Evolutionary conservation across 2,113 vertebrate genomes (phyloP).

Genomic region (Psophia crepitans): DNA sequence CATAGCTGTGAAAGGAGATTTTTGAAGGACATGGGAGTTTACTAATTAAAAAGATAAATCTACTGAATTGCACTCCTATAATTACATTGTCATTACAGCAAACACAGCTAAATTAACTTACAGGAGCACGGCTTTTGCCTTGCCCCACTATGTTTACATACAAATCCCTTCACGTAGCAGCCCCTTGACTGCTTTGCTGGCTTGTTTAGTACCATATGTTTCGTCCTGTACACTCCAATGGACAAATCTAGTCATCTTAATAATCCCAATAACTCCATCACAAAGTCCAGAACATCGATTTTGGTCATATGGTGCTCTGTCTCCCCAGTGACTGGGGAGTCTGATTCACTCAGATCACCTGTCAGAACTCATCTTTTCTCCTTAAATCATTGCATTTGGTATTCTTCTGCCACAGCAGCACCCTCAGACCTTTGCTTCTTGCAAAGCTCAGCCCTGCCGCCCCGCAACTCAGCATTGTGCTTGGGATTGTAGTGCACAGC

Average conservation of each 20-base stretch:
- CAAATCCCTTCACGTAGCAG: constrained; percentile 16
- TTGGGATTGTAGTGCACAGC: background rate
- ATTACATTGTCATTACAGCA: constrained; percentile 30
- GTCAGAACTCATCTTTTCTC: constrained; percentile 17
- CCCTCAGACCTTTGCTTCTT: background rate
- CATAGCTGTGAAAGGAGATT: background rate
- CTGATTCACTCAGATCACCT: background rate
- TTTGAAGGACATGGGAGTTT: constrained; percentile 54
- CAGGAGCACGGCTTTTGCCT: constrained; percentile 17
- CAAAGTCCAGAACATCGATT: constrained; percentile 7
- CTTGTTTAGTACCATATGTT: constrained; percentile 41
- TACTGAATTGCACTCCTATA: constrained; percentile 28
- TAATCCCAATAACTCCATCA: background rate
- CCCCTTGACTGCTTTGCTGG: background rate
- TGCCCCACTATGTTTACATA: background rate
- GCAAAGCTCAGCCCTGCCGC: background rate
- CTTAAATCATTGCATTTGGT: background rate
- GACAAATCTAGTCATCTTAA: constrained; percentile 25
- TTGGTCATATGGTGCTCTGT: constrained; percentile 9
- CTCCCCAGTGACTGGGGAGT: background rate
- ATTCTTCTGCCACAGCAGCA: background rate
- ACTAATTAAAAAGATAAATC: constrained; percentile 66
- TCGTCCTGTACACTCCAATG: background rate
- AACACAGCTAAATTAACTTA: constrained; percentile 1
- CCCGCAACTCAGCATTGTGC: background rate